A percentile compares a stretch with the other conserved stretches of the same genome.
Evolutionary conservation across 2,888 invertebrate genomes (phyloP).

Genomic region (Sinelater perroti): DNA sequence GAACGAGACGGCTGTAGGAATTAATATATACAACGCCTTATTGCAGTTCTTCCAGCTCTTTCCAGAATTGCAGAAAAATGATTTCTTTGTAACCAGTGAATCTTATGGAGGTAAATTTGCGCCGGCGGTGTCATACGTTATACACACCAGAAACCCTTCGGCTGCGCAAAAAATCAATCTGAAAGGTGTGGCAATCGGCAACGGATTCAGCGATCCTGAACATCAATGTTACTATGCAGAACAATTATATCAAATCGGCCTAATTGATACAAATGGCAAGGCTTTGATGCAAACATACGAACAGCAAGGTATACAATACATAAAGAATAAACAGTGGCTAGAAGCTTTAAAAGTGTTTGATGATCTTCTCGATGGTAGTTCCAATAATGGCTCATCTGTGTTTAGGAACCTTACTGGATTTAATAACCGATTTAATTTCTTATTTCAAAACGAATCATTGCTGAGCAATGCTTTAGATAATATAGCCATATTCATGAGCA

Average conservation of each 20-base stretch:
- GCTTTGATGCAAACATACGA: slow-evolving; percentile 70
- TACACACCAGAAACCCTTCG: slow-evolving; percentile 69
- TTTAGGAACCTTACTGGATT: slow-evolving; percentile 81
- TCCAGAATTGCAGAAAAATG: slow-evolving; percentile 74
- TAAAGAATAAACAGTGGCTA: slow-evolving; percentile 70
- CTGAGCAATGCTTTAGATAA: no score
- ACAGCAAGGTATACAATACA: slow-evolving; percentile 65
- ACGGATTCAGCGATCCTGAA: slow-evolving; percentile 81
- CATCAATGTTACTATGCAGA: slow-evolving; percentile 81
- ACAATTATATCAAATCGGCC: slow-evolving; percentile 81
- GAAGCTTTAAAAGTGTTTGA: slow-evolving; percentile 80
- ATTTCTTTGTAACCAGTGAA: slow-evolving; percentile 90
- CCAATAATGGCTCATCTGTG: slow-evolving; percentile 64
- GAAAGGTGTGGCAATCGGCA: slow-evolving; percentile 79
- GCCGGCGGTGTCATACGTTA: slow-evolving; percentile 79
- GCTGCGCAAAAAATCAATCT: slow-evolving; percentile 75
- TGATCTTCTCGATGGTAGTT: slow-evolving; percentile 73
- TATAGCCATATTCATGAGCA: slow-evolving; percentile 72
- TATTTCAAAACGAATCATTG: slow-evolving; percentile 72
- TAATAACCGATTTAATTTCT: slow-evolving; percentile 77
- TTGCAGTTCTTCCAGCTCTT: slow-evolving; percentile 87
- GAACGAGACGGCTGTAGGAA: slow-evolving; percentile 82
- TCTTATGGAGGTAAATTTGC: slow-evolving; percentile 86
- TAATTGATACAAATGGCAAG: slow-evolving; percentile 72
- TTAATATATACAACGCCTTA: slow-evolving; percentile 78